Evolutionary conservation across 1,140 invertebrate species (phyloP), one percentile per base, ranked within the genome.

Genomic region (Penaeus japonicus): DNA sequence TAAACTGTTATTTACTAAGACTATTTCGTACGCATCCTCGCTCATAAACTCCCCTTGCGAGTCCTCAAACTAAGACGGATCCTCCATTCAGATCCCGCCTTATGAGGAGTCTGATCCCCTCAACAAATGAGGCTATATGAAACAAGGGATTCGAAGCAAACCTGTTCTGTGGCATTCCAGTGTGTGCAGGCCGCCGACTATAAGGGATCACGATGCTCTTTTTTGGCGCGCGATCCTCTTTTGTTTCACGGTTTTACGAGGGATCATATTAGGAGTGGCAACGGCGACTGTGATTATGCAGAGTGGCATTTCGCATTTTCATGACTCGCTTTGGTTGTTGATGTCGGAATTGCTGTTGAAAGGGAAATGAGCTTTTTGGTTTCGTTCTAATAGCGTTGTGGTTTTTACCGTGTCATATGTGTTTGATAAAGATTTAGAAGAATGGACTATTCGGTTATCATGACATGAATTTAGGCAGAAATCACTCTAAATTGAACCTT

Each of bases 111-210:
- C 15, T 54, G 83, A 79, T 79, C 77, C 77, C 77, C 77, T 12
- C 77, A 18, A 53, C 39, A 39, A 24, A 73, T 62, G 83, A 70
- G 65, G 83, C 65, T 47, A 70, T 32, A 54, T 75, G 65, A 53
- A 79, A 79, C 77, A 79, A 79, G 77, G 77, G 47, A 17, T 79
- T 20, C 82, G 22, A 84, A 39, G 35, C 83, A 75, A 84, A 84
- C 83, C 83, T n/a, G 83, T 84, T 84, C 83, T 73, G 83, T 62
- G 62, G 59, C 79, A 70, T 73, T 70, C 70, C 83, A 65, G n/a
- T 55, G 62, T 39, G 75, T 27, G 35, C 47, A 54, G 55, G 62
- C 53, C 65, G 82, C 73, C 27, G 22, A 15, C 83, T 39, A 47
- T 54, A 75, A 54, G 65, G 65, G 83, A 75, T 75, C n/a, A 84